Conservation (phyloP, 2,888 invertebrate genomes). For the Patella depressa region DNA sequence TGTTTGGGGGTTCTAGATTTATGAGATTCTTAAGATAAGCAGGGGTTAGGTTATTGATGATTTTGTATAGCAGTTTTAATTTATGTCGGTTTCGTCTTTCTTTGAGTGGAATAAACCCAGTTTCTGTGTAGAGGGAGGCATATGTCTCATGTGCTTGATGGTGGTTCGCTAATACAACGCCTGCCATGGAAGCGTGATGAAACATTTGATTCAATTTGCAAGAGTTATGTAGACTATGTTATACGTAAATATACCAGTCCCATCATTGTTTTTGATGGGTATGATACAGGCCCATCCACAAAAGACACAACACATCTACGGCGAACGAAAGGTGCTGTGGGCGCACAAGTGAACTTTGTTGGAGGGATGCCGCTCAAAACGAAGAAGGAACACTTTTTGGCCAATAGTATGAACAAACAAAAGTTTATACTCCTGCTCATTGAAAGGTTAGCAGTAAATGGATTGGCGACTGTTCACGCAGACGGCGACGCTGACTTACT, state of each 20-base stretch:
- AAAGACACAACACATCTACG: constrained; percentile 36
- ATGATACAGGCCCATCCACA: constrained; percentile 28
- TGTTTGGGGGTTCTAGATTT: too few species aligned
- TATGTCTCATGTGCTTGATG: constrained; percentile 28
- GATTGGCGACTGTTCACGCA: constrained; percentile 35
- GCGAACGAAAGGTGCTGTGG: constrained; percentile 23
- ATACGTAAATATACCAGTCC: constrained; percentile 15
- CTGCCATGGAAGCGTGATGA: constrained; percentile 28
- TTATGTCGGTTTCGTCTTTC: too few species aligned
- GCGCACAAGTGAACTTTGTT: constrained; percentile 35
- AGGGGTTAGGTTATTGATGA: too few species aligned
- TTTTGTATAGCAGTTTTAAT: too few species aligned
- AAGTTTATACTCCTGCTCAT: constrained; percentile 39
- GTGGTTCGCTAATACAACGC: constrained; percentile 33
- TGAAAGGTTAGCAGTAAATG: constrained; percentile 24
- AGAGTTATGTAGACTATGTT: constrained; percentile 27
- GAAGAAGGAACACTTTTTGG: constrained; percentile 43
- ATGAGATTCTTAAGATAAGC: too few species aligned
- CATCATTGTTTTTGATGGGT: constrained; percentile 41
- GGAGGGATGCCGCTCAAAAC: constrained; percentile 24
- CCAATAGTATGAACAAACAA: constrained; percentile 48
- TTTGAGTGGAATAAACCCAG: too few species aligned
- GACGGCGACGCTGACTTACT: constrained; percentile 47
- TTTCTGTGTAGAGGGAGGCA: too few species aligned
- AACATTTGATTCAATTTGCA: constrained; percentile 25